Evolutionary conservation across 2,888 invertebrate species (phyloP).

Genomic region (Rhingia rostrata): DNA sequence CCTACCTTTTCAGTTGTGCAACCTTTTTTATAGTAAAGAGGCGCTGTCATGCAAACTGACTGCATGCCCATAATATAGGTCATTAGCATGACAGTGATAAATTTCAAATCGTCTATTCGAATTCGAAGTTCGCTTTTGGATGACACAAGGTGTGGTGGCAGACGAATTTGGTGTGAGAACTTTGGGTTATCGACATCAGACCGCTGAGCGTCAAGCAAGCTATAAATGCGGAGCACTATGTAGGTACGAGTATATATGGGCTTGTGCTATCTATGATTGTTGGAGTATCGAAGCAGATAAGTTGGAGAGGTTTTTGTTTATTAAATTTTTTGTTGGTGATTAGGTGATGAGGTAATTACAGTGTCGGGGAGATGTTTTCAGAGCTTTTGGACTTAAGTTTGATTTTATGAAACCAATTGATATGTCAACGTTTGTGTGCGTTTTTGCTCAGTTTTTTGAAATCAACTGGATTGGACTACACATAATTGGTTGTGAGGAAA

Average conservation of each 20-base stretch:
- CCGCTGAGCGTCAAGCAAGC: slow-evolving; percentile 39
- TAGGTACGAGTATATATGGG: neutral
- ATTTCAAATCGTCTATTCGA: slow-evolving; percentile 15
- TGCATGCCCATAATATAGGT: slow-evolving; percentile 33
- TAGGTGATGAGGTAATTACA: slow-evolving; percentile 10
- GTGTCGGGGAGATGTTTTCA: slow-evolving; percentile 5
- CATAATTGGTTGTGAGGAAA: no score
- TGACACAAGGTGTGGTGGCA: neutral
- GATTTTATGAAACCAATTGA: no score
- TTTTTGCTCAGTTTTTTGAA: no score
- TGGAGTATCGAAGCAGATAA: slow-evolving; percentile 59
- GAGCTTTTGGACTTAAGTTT: neutral
- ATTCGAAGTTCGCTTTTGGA: slow-evolving; percentile 11
- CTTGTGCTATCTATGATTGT: slow-evolving; percentile 51
- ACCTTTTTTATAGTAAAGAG: slow-evolving; percentile 38
- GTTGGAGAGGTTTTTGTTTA: slow-evolving; percentile 26
- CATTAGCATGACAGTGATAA: slow-evolving; percentile 47
- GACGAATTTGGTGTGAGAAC: slow-evolving; percentile 19
- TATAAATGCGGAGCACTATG: slow-evolving; percentile 12
- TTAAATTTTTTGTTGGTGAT: neutral
- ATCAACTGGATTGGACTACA: no score
- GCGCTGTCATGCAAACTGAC: slow-evolving; percentile 44
- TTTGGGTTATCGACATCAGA: slow-evolving; percentile 41
- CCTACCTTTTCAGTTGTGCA: slow-evolving; percentile 8
- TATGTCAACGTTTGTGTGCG: no score